phyloP scores from a whole-genome alignment of 37 sponge, comb jelly and placozoan species.

The Sycon ciliatum region DNA sequence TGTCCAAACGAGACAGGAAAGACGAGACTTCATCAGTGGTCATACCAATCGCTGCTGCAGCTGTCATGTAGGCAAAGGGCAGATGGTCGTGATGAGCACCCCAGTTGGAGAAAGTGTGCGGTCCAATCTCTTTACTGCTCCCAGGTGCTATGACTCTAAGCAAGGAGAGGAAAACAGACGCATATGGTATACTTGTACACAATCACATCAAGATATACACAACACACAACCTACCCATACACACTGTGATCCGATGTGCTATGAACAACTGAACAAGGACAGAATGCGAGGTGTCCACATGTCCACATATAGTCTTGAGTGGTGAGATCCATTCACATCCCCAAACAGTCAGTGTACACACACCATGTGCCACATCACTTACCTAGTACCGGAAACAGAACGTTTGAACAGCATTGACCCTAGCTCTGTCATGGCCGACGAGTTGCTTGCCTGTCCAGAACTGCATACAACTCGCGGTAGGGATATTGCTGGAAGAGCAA shows the following conservation, averaged over 20 bases:
- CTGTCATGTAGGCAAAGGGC: slow-evolving; percentile 82
- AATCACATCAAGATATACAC: neutral
- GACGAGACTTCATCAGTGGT: slow-evolving; percentile 61
- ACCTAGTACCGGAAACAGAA: slow-evolving; percentile 87
- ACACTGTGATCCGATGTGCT: too few species aligned
- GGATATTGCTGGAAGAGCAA: too few species aligned
- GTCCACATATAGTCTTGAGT: too few species aligned
- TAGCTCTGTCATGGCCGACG: slow-evolving; percentile 55
- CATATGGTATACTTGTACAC: too few species aligned
- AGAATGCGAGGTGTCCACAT: too few species aligned
- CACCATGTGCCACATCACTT: neutral
- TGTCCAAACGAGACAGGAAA: slow-evolving; percentile 54
- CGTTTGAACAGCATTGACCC: slow-evolving; percentile 83
- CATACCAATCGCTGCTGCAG: slow-evolving; percentile 92
- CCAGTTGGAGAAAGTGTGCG: slow-evolving; percentile 67
- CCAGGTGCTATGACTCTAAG: slow-evolving; percentile 68
- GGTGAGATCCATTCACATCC: too few species aligned
- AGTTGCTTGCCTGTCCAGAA: too few species aligned
- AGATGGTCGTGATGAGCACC: slow-evolving; percentile 64
- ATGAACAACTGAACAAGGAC: too few species aligned
- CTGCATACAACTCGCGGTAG: too few species aligned
- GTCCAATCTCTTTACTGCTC: slow-evolving; percentile 61
- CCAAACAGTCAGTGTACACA: neutral
- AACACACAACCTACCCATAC: neutral
- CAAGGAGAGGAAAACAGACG: too few species aligned